phyloP scores from a whole-genome alignment of 2,888 invertebrate genomes.

The Watsonalla cultraria region DNA sequence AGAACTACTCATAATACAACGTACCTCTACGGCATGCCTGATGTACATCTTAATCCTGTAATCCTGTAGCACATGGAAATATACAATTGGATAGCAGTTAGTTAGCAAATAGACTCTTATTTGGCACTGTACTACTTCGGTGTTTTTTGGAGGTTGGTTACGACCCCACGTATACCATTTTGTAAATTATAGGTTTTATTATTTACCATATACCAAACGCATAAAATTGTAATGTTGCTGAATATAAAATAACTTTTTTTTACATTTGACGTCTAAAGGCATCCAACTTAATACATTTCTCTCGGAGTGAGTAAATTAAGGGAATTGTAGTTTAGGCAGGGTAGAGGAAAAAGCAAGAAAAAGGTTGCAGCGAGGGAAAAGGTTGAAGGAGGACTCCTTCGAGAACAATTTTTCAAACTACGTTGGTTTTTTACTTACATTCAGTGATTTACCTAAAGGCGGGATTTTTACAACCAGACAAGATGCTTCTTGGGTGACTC shows the following conservation, averaged over 20 bases:
- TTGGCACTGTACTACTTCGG: no score
- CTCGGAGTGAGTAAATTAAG: conserved; percentile 44
- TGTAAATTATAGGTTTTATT: no score
- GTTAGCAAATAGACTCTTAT: no score
- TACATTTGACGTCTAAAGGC: not conserved
- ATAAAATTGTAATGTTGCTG: not conserved
- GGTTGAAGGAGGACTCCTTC: conserved; percentile 45
- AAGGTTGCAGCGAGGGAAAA: conserved; percentile 48
- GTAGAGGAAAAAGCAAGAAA: conserved; percentile 42
- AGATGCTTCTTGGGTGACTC: conserved; percentile 24
- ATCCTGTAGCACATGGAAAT: no score
- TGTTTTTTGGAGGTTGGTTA: no score
- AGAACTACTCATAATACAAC: no score
- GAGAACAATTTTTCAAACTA: conserved; percentile 67
- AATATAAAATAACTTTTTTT: conserved; percentile 1
- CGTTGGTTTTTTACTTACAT: conserved; percentile 53
- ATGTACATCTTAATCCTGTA: no score
- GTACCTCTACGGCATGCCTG: no score
- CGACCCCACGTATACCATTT: no score
- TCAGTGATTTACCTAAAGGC: conserved; percentile 49
- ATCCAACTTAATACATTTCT: conserved; percentile 10
- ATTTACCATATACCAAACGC: no score
- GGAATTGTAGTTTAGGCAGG: conserved; percentile 48
- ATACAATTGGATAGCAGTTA: no score
- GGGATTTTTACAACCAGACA: conserved; percentile 22